phyloP scores from a whole-genome alignment of 2,113 vertebrate species.

The Corythoichthys intestinalis region DNA sequence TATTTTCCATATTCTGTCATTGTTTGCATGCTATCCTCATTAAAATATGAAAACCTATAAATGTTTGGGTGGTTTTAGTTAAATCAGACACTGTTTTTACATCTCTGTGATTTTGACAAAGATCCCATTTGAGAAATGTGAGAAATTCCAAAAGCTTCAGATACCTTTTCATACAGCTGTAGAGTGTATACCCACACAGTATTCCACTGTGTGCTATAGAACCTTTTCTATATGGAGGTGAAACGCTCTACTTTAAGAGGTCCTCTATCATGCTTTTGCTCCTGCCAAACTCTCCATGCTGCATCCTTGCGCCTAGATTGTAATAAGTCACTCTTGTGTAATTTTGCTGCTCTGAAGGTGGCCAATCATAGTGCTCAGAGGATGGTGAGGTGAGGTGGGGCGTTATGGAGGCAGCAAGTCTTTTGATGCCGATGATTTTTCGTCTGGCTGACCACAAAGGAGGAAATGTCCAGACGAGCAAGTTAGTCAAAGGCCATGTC shows the following conservation, averaged over 20 bases:
- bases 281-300: constrained; percentile 22
- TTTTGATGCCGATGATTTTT: constrained; percentile 17
- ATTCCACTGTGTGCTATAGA: neutral
- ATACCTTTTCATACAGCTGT: too few species aligned
- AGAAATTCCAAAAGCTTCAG: too few species aligned
- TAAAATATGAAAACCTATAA: too few species aligned
- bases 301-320: constrained; percentile 30
- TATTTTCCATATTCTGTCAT: too few species aligned
- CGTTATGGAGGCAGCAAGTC: constrained; percentile 16
- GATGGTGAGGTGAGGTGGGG: constrained; percentile 36
- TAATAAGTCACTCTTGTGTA: constrained; percentile 69
- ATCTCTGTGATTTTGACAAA: too few species aligned
- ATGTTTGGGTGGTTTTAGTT: too few species aligned
- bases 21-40: too few species aligned
- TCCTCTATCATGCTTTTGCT: constrained; percentile 10
- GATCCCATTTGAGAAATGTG: too few species aligned
- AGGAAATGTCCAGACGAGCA: constrained; percentile 5
- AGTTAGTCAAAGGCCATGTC: constrained; percentile 8
- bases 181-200: neutral
- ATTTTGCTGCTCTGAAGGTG: constrained; percentile 55
- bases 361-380: constrained; percentile 54
- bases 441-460: neutral
- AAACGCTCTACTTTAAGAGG: neutral
- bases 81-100: too few species aligned
- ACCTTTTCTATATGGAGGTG: neutral